Evolutionary conservation across 2,797 vertebrate genomes (phyloP), one percentile per base, ranked within the genome.

Genomic region (Melanotaenia nigrans): DNA sequence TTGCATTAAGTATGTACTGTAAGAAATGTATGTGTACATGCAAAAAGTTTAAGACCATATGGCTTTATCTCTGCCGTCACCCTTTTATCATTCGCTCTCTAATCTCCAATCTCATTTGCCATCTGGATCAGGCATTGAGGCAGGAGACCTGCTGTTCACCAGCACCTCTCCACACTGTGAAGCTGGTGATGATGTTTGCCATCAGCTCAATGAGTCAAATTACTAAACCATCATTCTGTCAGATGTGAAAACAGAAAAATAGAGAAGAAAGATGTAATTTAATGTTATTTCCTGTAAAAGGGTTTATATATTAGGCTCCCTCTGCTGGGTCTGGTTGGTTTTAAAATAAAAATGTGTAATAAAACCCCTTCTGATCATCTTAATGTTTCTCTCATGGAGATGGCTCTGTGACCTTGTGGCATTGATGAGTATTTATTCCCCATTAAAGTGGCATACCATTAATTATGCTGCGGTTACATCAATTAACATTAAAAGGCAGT

Each of bases 111-210:
- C 56, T 58, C 65, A 38, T 38, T 66, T 28, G 51, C 84, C 84
- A 86, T 86, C 84, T 86, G 84, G 82, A 42, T 71, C 35, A 25
- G 67, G 4, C 59, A 2, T 58, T 78, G 67, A 68, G 64, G 78
- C 71, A 57, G 56, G 64, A 53, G 56, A 47, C 80, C 84, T 68
- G 82, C 82, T 75, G 77, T 61, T 84, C 69, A 49, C 71, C n/a
- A 10, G 4, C 42, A 54, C 67, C 20, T 51, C 47, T 56, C 54
- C 7, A n/a, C 68, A 53, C 70, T 10, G 74, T 4, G 32, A 51
- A 40, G 61, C 36, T 1, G 32, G 16, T 5, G 55, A 56, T 54
- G 47, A 62, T 12, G 49, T 61, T 59, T 24, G 18, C 71, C 71
- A 55, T 79, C 70, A 9, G 62, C 65, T 65, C 18, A 0, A 59